Evolutionary conservation across 37 sponge, comb jelly and placozoan genomes (phyloP), one percentile per base, ranked within the genome.

Genomic region (Mnemiopsis leidyi): DNA sequence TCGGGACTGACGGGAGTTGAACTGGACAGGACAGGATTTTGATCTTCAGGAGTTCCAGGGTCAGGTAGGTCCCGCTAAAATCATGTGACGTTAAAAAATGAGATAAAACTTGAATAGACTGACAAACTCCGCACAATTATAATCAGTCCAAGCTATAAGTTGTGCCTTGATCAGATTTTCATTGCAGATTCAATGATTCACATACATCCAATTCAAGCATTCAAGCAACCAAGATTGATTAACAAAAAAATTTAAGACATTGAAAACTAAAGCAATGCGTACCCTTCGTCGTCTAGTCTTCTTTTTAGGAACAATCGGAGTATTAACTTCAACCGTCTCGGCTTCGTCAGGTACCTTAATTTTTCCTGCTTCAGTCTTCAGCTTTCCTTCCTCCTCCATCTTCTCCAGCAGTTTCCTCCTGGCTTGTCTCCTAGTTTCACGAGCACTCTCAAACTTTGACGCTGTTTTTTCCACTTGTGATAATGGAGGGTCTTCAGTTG

Each of bases 331-430:
- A 48, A 48, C 61, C 13, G 61, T 48, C 61, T 48, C 61, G 13
- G 13, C 73, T 25, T 71, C n/a, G 7, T 23, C n/a, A 23, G 73
- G 3, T 13, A 26, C 32, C 18, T 20, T 77, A 33, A 31, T 32
- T 32, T 36, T 32, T 20, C 9, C 33, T 34, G 30, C 36, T 33
- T 13, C 34, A 1, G 33, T 26, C 20, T 33, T 28, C 79, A 77
- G 18, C 36, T 77, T 77, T 36, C 79, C 79, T 29, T 85, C 90
- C 1, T 35, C 90, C 3, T 85, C 90, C 90, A 85, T 85, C 23
- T 85, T 28, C 26, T 85, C 90, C 39, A 85, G 61, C 0, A 85
- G 90, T 33, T 85, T 85, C 61, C 36, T 9, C 29, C 90, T 16
- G 61, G 90, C 90, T 2, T 85, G 61, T 25, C 61, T 38, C 32